Percentiles rank a stretch among this genome's conserved stretches.
Conservation (phyloP, 2,888 invertebrate species). For the Papilio gigon region DNA sequence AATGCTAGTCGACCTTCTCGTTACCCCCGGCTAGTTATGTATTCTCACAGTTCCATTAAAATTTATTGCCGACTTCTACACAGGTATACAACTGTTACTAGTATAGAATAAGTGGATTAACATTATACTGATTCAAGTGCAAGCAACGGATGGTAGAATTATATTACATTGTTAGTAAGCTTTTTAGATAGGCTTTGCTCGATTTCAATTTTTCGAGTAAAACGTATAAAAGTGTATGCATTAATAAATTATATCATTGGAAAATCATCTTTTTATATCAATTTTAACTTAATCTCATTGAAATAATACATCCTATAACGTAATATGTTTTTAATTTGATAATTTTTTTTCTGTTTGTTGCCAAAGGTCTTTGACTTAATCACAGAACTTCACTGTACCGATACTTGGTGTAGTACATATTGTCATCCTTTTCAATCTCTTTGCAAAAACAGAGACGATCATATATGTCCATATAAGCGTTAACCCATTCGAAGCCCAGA, state of each 20-base stretch:
- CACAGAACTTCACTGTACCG: too few relatives aligned
- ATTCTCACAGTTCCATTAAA: slow-evolving; percentile 23
- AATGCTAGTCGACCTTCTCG: slow-evolving; percentile 31
- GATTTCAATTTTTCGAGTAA: background rate
- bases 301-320: background rate
- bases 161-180: background rate
- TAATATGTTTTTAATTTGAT: background rate
- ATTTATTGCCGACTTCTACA: slow-evolving; percentile 25
- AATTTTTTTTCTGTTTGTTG: background rate
- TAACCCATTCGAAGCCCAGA: too few relatives aligned
- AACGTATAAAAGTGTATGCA: background rate
- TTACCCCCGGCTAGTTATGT: slow-evolving; percentile 10
- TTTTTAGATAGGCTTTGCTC: background rate
- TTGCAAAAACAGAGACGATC: too few relatives aligned
- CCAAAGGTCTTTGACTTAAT: background rate
- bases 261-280: background rate
- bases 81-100: background rate
- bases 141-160: slow-evolving; percentile 10
- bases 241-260: background rate
- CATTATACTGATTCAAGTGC: slow-evolving; percentile 7
- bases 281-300: background rate
- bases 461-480: too few relatives aligned
- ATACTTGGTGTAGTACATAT: too few relatives aligned
- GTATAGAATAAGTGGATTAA: slow-evolving; percentile 18
- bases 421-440: too few relatives aligned